phyloP scores from a whole-genome alignment of 2,797 vertebrate genomes.

The Ctenopoma kingsleyae region DNA sequence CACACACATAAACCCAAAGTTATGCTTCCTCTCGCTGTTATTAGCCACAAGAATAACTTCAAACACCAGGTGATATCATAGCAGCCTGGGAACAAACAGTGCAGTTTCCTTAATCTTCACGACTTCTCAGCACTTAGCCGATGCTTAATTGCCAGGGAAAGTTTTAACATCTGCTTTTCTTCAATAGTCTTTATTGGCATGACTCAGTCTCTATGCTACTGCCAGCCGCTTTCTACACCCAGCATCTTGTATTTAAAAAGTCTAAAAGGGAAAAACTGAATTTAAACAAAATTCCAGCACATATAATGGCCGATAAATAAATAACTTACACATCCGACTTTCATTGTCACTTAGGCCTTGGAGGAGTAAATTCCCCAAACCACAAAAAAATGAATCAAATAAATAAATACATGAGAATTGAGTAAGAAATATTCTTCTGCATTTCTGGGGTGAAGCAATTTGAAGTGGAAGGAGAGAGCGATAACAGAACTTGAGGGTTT shows the following conservation, averaged over 20 bases:
- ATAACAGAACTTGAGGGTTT: slow-evolving; percentile 54
- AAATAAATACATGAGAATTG: slow-evolving; percentile 25
- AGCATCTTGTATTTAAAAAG: slow-evolving; percentile 34
- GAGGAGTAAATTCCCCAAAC: slow-evolving; percentile 52
- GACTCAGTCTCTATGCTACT: slow-evolving; percentile 76
- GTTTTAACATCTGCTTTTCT: slow-evolving; percentile 83
- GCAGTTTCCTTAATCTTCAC: slow-evolving; percentile 71
- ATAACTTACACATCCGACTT: slow-evolving; percentile 50
- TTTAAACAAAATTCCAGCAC: slow-evolving; percentile 50
- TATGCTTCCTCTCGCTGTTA: slow-evolving; percentile 56
- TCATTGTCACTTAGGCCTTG: slow-evolving; percentile 52
- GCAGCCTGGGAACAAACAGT: slow-evolving; percentile 66
- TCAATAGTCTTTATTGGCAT: slow-evolving; percentile 79
- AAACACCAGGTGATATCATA: slow-evolving; percentile 81
- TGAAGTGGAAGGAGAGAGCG: slow-evolving; percentile 28
- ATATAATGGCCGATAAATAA: slow-evolving; percentile 51
- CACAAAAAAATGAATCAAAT: slow-evolving; percentile 59
- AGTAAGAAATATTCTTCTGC: slow-evolving; percentile 45
- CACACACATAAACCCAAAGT: slow-evolving; percentile 38
- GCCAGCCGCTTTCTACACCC: slow-evolving; percentile 72
- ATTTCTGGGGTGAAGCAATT: slow-evolving; percentile 70
- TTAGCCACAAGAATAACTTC: slow-evolving; percentile 65
- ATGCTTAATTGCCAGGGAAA: slow-evolving; percentile 75
- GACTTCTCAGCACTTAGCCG: slow-evolving; percentile 64
- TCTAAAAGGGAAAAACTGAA: slow-evolving; percentile 39